Percentiles rank a stretch among this genome's conserved stretches.
Conservation (phyloP, 2,888 invertebrate genomes). For the Tridacna crocea region DNA sequence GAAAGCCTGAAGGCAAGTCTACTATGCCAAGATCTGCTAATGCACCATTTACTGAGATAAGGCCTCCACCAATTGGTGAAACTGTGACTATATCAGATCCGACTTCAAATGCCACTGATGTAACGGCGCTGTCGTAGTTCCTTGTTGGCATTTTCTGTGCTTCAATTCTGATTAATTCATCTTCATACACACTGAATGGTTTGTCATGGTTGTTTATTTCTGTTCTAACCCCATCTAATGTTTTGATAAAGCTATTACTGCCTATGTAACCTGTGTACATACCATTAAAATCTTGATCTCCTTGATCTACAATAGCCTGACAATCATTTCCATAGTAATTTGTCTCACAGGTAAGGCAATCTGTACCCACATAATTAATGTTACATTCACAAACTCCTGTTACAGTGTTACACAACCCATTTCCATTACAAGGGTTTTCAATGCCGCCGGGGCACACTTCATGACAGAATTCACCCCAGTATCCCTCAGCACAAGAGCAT, state of each 20-base stretch:
- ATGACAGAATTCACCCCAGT: conserved; percentile 65
- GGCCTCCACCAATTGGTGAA: conserved; percentile 38
- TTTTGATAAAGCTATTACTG: conserved; percentile 62
- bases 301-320: conserved; percentile 42
- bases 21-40: conserved; percentile 23
- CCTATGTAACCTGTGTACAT: conserved; percentile 8
- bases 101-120: conserved; percentile 31
- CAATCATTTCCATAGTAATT: conserved; percentile 69
- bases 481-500: conserved; percentile 67
- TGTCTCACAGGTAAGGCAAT: conserved; percentile 61
- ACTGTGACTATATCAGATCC: conserved; percentile 35
- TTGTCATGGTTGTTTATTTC: conserved; percentile 47
- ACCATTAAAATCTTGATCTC: background rate
- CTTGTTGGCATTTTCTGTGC: conserved; percentile 44
- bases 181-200: conserved; percentile 36
- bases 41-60: conserved; percentile 39
- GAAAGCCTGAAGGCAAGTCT: conserved; percentile 27
- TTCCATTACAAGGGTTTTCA: conserved; percentile 59
- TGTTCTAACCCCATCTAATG: conserved; percentile 69
- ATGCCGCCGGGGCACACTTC: conserved; percentile 68
- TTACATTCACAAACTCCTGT: conserved; percentile 68
- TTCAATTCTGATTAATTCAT: conserved; percentile 37
- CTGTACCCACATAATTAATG: conserved; percentile 56
- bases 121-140: conserved; percentile 38
- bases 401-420: conserved; percentile 61